phyloP scores from a whole-genome alignment of 2,888 invertebrate genomes.

The Synanthedon myopaeformis region DNA sequence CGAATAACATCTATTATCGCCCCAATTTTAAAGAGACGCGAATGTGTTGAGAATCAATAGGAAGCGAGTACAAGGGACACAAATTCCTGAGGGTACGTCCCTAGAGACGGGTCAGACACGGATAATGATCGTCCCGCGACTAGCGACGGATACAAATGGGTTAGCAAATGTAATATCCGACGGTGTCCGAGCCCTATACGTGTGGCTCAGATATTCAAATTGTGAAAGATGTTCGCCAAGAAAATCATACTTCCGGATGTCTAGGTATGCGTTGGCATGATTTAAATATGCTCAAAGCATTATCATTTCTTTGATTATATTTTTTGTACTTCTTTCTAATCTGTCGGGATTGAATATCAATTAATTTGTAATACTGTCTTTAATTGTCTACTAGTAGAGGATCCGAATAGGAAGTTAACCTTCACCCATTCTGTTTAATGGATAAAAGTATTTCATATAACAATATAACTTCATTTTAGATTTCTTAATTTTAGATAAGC shows the following conservation, averaged over 20 bases:
- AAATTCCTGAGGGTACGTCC: constrained; percentile 46
- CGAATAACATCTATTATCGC: constrained; percentile 50
- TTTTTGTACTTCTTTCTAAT: too few relatives aligned
- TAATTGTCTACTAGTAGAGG: too few relatives aligned
- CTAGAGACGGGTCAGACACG: constrained; percentile 49
- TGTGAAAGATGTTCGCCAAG: constrained; percentile 19
- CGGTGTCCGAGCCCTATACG: constrained; percentile 38
- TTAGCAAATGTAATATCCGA: constrained; percentile 68
- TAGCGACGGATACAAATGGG: constrained; percentile 65
- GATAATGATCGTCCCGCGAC: constrained; percentile 61
- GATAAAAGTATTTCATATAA: too few relatives aligned
- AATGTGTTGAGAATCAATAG: constrained; percentile 51
- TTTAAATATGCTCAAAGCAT: not conserved
- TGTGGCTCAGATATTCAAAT: constrained; percentile 49
- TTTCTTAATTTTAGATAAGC: too few relatives aligned
- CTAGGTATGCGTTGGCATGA: constrained; percentile 10
- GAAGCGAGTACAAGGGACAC: constrained; percentile 31
- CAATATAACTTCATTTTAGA: too few relatives aligned
- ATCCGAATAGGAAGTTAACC: too few relatives aligned
- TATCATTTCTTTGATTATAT: too few relatives aligned
- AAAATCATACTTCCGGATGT: constrained; percentile 32
- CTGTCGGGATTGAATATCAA: too few relatives aligned
- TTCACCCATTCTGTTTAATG: too few relatives aligned
- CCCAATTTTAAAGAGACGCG: constrained; percentile 46
- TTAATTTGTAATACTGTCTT: too few relatives aligned